phyloP scores from a whole-genome alignment of 2,113 vertebrate species.

The Bos javanicus region DNA sequence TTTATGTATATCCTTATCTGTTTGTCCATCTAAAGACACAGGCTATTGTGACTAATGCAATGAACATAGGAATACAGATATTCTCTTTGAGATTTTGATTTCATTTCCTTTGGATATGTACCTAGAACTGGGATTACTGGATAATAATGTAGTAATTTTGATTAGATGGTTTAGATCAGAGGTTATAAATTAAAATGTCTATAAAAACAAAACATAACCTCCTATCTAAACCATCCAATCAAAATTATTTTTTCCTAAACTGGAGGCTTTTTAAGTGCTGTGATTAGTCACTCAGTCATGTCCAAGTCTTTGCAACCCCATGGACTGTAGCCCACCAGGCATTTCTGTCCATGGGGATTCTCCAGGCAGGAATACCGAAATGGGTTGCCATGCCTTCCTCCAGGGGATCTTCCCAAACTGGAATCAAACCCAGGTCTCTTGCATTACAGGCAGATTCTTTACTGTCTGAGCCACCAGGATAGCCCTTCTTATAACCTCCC shows the following conservation, averaged over 20 bases:
- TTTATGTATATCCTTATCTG: background rate
- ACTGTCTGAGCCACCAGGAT: background rate
- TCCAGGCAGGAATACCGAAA: background rate
- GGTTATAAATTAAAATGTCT: slow-evolving; percentile 8
- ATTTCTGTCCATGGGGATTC: background rate
- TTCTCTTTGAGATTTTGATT: background rate
- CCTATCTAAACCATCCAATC: background rate
- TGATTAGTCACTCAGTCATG: background rate
- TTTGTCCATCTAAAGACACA: background rate
- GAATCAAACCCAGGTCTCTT: background rate
- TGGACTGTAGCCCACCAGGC: background rate
- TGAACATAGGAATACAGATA: background rate
- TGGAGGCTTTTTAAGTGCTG: background rate
- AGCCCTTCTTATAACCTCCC: background rate
- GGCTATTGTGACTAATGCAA: background rate
- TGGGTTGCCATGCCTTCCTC: background rate
- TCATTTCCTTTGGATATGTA: background rate
- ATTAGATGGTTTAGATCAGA: background rate
- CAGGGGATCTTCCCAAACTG: background rate
- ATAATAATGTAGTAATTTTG: background rate
- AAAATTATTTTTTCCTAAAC: background rate
- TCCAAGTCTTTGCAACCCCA: background rate
- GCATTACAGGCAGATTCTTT: background rate
- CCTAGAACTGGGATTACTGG: background rate
- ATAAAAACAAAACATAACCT: background rate